A percentile compares a stretch with the other conserved stretches of the same genome.
Evolutionary conservation across 2,113 vertebrate genomes (phyloP).

Genomic region (Podocnemis expansa): DNA sequence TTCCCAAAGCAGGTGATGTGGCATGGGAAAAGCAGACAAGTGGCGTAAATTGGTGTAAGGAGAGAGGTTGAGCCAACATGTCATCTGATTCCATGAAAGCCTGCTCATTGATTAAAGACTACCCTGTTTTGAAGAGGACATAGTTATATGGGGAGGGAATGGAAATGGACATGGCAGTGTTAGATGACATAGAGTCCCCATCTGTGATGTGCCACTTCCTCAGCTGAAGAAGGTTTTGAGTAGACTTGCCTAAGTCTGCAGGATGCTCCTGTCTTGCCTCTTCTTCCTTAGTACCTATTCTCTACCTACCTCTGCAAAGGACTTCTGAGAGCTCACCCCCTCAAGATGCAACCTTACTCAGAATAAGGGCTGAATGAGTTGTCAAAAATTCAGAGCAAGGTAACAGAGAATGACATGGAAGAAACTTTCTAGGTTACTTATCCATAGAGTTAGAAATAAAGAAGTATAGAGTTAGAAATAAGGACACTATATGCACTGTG

Average conservation of each 20-base stretch:
- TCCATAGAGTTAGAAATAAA: not conserved
- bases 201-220: not conserved
- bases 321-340: not conserved
- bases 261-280: not conserved
- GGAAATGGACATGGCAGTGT: not conserved
- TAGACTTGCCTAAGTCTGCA: not conserved
- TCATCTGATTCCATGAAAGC: not conserved
- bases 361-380: not conserved
- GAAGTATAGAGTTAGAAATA: not conserved
- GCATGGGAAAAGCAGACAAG: not conserved
- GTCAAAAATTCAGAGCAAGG: not conserved
- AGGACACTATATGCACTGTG: not conserved
- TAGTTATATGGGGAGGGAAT: not conserved
- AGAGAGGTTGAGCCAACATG: not conserved
- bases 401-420: not conserved
- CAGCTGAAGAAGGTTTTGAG: not conserved
- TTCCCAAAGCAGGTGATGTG: not conserved
- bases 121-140: not conserved
- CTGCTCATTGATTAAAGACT: not conserved
- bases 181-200: not conserved
- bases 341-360: not conserved
- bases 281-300: not conserved
- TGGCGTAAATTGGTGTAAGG: not conserved
- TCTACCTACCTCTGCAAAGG: not conserved
- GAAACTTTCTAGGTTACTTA: not conserved